phyloP scores from a whole-genome alignment of 2,113 vertebrate genomes.

The Setophaga petechia region DNA sequence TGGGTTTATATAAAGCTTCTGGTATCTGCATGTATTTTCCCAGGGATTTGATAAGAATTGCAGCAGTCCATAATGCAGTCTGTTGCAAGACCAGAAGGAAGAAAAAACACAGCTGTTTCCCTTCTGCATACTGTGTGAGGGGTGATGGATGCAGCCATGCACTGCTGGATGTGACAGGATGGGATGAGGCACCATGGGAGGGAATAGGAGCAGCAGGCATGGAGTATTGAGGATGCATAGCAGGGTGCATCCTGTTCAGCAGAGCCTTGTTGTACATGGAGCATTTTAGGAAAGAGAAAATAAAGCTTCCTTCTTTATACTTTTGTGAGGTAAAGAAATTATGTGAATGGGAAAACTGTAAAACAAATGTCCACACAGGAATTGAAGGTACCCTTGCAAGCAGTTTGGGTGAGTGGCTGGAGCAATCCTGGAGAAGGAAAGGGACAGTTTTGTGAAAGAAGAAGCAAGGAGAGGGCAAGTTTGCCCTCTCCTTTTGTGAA shows the following conservation, averaged over 20 bases:
- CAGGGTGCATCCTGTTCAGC: rapidly evolving
- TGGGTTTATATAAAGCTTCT: background rate
- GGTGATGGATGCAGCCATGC: background rate
- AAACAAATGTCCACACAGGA: background rate
- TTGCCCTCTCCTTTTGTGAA: background rate
- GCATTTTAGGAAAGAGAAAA: background rate
- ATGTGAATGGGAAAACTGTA: background rate
- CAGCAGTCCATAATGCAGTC: background rate
- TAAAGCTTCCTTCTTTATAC: background rate
- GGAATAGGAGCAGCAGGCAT: rapidly evolving
- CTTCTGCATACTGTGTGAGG: background rate
- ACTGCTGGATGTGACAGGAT: background rate
- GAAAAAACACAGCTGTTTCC: background rate
- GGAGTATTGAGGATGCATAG: background rate
- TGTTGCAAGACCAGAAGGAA: background rate
- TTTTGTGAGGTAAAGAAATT: background rate
- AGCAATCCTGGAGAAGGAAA: background rate
- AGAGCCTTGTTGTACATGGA: background rate
- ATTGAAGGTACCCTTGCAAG: background rate
- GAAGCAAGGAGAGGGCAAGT: background rate
- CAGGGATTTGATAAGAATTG: background rate
- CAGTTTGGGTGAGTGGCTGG: background rate
- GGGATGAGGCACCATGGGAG: background rate
- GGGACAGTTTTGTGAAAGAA: background rate
- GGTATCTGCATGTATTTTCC: background rate